Evolutionary conservation across 2,113 vertebrate species (phyloP), one percentile per base, ranked within the genome.

Genomic region (Osmerus eperlanus): DNA sequence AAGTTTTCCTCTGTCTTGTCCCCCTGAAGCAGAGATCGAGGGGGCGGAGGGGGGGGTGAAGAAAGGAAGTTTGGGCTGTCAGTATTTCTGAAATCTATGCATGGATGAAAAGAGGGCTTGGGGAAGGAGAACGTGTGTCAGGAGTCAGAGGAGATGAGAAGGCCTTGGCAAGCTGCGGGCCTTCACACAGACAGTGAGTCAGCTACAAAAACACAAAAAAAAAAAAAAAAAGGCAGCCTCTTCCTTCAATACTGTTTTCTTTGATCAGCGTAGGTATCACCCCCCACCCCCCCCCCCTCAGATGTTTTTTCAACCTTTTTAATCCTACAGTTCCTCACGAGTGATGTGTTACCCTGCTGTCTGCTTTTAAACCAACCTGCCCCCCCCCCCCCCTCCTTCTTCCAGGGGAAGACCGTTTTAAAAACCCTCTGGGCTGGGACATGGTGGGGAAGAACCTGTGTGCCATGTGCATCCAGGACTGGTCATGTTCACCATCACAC

Each of bases 381-480:
- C 41, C 68, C 6, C 6, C 12, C 54, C 54, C 11, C 0, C 18
- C 66, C 28, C 62, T 67, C 84, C 78, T 19, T 13, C 41, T 18
- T 28, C 80, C 77, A 99, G 97, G 97, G 19, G 96, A 98, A 78
- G 93, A 99, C 79, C 94, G 94, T 36, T 98, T 99, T 21, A 68
- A 96, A 68, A 91, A 96, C 1, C 97, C 97, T 0, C 91, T 99
- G n/a, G 93, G 94, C 7, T 99, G 96, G 97, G 90, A 97, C 3
- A 90, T 99, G 79, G 95, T 98, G 74, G 97, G 97, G 58, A 94
- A 94, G 74, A 98, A 99, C 81, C 94, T 99, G 5, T 96, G 94
- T 0, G 96, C 97, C 66, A 99, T 99, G 97, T 89, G 92, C 0
- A 92, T 99, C 69, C 91, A 98, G 79, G 97, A 0, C 80, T 79